Base-by-base conservation (phyloP, 2,113 vertebrate species). In the Sakesphorus luctuosus region DNA sequence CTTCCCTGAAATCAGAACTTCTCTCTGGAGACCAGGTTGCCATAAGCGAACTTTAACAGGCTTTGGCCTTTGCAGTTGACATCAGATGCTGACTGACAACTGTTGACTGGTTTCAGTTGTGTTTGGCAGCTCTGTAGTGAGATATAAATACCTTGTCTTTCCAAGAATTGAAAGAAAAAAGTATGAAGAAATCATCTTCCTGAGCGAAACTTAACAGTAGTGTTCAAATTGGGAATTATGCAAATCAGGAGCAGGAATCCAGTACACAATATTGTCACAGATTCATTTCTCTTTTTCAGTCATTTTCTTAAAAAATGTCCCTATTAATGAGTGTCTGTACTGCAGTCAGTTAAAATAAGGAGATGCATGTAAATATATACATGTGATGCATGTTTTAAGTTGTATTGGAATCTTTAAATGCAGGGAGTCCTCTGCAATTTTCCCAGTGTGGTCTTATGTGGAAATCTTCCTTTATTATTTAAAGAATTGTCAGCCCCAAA, bases 51-150 rank as follows among this genome's bases (percentile, higher is more conserved):
- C 80, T 80, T 94, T 91, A 97, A 75, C 50, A 93, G 74, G 53
- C 65, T 93, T 93, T 96, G 89, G 93, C 91, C 76, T 92, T 91
- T 94, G 91, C 90, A 84, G 56, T 81, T 95, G 86, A 73, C 81
- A 86, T 90, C 55, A 89, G 67, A 69, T 87, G 74, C 84, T 91
- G 84, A 92, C 93, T 91, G 84, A 92, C 93, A 94, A 93, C 86
- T 90, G 94, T 95, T 94, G 80, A 20, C 76, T 85, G 56, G 28
- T 92, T 94, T 87, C 85, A 63, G 93, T 90, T 95, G 9, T 29
- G 18, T 90, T 93, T 93, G 92, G 72, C 90, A 91, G 63, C 61
- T 86, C 59, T 71, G 21, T 49, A 61, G 62, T 35, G 76, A 85
- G 83, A 71, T 78, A 89, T 16, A 91, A 95, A 85, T 88, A 85